Evolutionary conservation across 1,140 invertebrate species (phyloP).

Genomic region (Tigriopus japonicus): DNA sequence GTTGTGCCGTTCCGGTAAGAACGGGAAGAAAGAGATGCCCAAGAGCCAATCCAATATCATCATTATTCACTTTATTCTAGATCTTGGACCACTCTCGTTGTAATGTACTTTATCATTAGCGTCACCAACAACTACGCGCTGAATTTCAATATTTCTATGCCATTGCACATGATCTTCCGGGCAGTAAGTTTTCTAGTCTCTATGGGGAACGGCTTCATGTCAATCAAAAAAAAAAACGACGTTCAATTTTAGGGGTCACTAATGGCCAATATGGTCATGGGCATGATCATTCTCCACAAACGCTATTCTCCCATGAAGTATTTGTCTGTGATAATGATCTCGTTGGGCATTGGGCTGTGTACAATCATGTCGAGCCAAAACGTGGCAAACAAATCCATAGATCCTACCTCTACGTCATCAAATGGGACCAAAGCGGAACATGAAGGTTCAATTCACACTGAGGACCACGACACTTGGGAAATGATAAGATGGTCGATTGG

Average conservation of each 20-base stretch:
- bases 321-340: constrained; percentile 77
- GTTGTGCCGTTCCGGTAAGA: too few relatives aligned
- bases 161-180: constrained; percentile 95
- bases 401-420: not conserved
- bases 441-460: not conserved
- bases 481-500: constrained; percentile 31
- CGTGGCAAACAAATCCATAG: not conserved
- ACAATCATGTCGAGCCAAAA: constrained; percentile 62
- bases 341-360: constrained; percentile 70
- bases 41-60: constrained; percentile 14
- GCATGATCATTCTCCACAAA: constrained; percentile 70
- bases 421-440: not conserved
- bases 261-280: constrained; percentile 91
- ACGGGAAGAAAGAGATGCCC: constrained; percentile 37
- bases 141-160: constrained; percentile 92
- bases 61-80: constrained; percentile 31
- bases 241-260: constrained; percentile 57
- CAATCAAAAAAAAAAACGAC: constrained; percentile 14
- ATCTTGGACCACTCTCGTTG: constrained; percentile 63
- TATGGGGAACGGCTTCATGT: not conserved
- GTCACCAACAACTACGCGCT: constrained; percentile 92
- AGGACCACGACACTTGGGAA: not conserved
- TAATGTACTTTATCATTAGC: constrained; percentile 77
- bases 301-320: constrained; percentile 69
- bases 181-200: constrained; percentile 51